Base-by-base conservation (phyloP, 1,140 invertebrate genomes). In the Aphelinus certus region DNA sequence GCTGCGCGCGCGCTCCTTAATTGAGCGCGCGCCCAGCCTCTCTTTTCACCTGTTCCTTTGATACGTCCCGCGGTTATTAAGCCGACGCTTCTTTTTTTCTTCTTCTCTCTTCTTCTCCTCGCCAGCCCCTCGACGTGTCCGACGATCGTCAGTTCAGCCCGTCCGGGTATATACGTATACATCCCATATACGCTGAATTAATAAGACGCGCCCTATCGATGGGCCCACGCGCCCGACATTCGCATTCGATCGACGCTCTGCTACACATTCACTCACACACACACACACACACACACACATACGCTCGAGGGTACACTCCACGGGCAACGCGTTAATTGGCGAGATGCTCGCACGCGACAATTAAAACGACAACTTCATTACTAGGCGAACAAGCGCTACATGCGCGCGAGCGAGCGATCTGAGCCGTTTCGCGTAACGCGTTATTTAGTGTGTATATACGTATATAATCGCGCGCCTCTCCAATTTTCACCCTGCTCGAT, bases 361-460 rank as follows among this genome's bases (percentile, higher is more conserved):
- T 86, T 86, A 86, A 87, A 85, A 83, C 82, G 83, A 88, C 86
- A 88, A 87, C 86, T 88, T 88, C 85, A 88, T 88, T 88, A 88
- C 86, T 84, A 86, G 83, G 79, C 83, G 82, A 71, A 78, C 47
- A n/a, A 53, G 7, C 61, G 43, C 61, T 26, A 26, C 26, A 26
- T 26, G 26, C 26, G 26, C 26, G 26, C 26, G 26, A 26, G 26
- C 26, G 26, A 26, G 26, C 26, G 26, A 26, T 26, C 26, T 0
- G 26, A 26, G 26, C 26, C 26, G 26, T 26, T 26, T 26, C 26
- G 26, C 26, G 26, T 26, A 26, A 26, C 26, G 26, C 26, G 26
- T 26, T 26, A 26, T 26, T 26, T 26, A 26, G 26, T 26, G 26
- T 26, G 26, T 26, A 26, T 26, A 26, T 26, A 26, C 26, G 26